Evolutionary conservation across 2,888 invertebrate species (phyloP).

Genomic region (Leptopilina syphax): DNA sequence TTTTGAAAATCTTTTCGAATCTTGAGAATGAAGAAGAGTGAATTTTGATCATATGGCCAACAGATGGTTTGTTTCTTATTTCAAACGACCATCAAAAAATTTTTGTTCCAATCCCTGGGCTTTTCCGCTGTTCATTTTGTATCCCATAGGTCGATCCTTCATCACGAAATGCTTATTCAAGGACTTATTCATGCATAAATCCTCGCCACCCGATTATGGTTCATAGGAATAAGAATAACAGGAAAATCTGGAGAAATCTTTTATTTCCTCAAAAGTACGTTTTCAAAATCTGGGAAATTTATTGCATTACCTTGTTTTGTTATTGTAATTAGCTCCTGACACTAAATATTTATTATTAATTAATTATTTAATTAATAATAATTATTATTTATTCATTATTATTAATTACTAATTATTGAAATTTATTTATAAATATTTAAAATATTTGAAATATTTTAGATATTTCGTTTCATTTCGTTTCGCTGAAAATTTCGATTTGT

Average conservation of each 20-base stretch:
- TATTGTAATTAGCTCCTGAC: no score
- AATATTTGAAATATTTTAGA: no score
- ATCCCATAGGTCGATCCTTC: conserved; percentile 45
- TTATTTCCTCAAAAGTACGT: conserved; percentile 43
- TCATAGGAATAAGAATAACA: conserved; percentile 15
- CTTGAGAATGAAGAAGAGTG: conserved; percentile 3
- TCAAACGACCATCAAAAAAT: conserved; percentile 34
- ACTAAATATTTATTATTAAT: no score
- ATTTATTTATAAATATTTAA: no score
- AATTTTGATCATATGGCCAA: conserved; percentile 65
- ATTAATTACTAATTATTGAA: no score
- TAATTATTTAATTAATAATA: no score
- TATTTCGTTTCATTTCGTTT: no score
- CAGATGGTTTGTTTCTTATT: conserved; percentile 65
- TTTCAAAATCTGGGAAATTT: conserved; percentile 29
- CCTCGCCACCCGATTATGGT: conserved; percentile 16
- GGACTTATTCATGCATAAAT: conserved; percentile 42
- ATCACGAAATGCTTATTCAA: conserved; percentile 59
- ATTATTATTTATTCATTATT: no score
- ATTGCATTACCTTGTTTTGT: no score
- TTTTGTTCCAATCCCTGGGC: conserved; percentile 17
- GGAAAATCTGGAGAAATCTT: background rate
- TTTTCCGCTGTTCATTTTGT: conserved; percentile 47
- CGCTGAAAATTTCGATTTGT: no score
- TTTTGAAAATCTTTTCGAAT: background rate